Evolutionary conservation across 2,113 vertebrate species (phyloP), one percentile per base, ranked within the genome.

Genomic region (Myrmophylax atrothorax): DNA sequence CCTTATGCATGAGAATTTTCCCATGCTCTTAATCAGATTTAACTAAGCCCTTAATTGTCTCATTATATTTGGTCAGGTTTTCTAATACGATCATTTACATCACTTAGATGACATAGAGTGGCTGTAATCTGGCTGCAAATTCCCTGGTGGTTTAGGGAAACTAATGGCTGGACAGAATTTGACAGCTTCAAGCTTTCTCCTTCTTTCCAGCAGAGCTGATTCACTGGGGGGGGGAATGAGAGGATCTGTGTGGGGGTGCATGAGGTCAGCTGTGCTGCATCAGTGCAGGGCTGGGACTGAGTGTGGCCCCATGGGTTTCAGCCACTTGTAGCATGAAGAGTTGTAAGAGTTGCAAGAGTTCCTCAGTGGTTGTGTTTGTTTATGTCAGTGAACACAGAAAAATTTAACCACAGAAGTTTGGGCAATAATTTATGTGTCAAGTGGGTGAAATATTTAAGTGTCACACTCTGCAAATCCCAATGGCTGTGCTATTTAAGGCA

Each of bases 401-500:
- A 77, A 83, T n/a, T n/a, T 87, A 55, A 77, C 50, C 67, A 29
- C 38, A 60, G 42, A 77, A 67, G 29, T 74, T 74, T 46, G 68
- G 50, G 50, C 44, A 68, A 35, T 72, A 62, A 85, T 64, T 84
- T 64, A 16, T 68, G 23, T 33, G 52, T 88, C 12, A 31, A 84
- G 84, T 31, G 79, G 70, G 84, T 80, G 62, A 89, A 94, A 78
- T 86, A 83, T 37, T 52, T 31, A 40, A 84, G 89, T 84, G 91
- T 64, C 82, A 78, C 44, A 9, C 67, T 72, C 86, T 42, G 55
- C 63, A 76, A 64, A 69, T 70, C 68, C 42, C 4, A 2, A 47
- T 56, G 82, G 64, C 62, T 86, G 67, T 23, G 75, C 82, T 96
- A 88, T 96, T 96, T 94, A 87, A 84, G 85, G 97, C 72, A 81